A percentile compares a stretch with the other conserved stretches of the same genome.
phyloP scores from a whole-genome alignment of 2,797 vertebrate species.

The Oreochromis mossambicus region DNA sequence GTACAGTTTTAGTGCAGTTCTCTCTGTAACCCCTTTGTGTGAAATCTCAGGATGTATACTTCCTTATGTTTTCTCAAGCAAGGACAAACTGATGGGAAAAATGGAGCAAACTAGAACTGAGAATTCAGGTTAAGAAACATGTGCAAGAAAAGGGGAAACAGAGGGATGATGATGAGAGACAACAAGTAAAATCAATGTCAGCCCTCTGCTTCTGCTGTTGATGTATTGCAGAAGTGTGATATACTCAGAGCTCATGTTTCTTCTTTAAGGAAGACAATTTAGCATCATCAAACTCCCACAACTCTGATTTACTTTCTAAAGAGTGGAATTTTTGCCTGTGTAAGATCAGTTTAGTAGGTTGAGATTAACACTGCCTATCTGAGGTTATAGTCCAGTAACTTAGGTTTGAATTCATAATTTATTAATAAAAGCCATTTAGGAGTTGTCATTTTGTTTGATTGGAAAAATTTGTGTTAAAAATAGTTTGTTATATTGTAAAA shows the following conservation, averaged over 20 bases:
- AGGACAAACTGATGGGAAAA: constrained; percentile 1
- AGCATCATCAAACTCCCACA: not conserved
- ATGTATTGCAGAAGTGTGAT: constrained; percentile 16
- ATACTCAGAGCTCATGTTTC: constrained; percentile 18
- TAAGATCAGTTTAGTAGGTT: not conserved
- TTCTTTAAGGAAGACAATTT: constrained; percentile 3
- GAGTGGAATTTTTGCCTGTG: not conserved
- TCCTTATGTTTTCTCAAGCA: constrained; percentile 23
- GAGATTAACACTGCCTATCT: not conserved
- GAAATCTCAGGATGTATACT: constrained; percentile 67
- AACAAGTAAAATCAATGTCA: constrained; percentile 7
- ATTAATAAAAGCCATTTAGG: constrained; percentile 35
- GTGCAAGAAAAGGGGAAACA: not conserved
- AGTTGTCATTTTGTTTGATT: not conserved
- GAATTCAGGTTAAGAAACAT: constrained; percentile 4
- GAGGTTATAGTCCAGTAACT: not conserved
- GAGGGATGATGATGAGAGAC: constrained; percentile 10
- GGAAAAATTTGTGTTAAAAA: not conserved
- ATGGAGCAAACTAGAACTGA: constrained; percentile 13
- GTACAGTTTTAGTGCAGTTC: constrained; percentile 28
- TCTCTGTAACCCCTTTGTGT: constrained; percentile 40
- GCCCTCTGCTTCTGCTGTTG: constrained; percentile 2
- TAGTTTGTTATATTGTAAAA: not conserved
- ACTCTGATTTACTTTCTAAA: not conserved
- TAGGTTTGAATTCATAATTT: constrained; percentile 17